Percentiles rank a stretch among this genome's conserved stretches.
phyloP scores from a whole-genome alignment of 2,113 vertebrate species.

The Gavia stellata region DNA sequence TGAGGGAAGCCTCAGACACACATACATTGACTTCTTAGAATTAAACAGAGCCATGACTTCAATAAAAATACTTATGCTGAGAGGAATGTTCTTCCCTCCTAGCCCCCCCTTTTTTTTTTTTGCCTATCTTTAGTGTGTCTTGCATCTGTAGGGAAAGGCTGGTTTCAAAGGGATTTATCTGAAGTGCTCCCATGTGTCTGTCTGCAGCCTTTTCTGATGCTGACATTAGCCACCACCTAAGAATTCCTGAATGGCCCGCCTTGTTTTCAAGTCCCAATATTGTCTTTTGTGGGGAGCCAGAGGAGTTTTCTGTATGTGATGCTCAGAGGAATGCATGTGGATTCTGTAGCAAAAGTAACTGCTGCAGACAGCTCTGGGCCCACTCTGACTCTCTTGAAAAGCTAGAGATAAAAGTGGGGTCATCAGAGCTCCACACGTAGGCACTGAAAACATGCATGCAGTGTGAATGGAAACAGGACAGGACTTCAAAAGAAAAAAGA shows the following conservation, averaged over 20 bases:
- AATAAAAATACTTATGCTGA: neutral
- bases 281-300: neutral
- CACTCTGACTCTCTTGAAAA: neutral
- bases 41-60: neutral
- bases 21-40: neutral
- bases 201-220: conserved; percentile 19
- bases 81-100: neutral
- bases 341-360: conserved; percentile 7
- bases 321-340: conserved; percentile 22
- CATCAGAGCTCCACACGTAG: conserved; percentile 22
- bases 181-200: neutral
- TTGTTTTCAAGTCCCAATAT: neutral
- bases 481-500: conserved; percentile 53
- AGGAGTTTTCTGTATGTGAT: conserved; percentile 13
- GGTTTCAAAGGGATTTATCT: conserved; percentile 33
- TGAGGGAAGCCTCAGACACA: neutral
- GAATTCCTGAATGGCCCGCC: conserved; percentile 8
- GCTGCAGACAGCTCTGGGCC: neutral
- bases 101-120: neutral
- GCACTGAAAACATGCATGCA: conserved; percentile 18
- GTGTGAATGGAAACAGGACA: conserved; percentile 44
- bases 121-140: neutral
- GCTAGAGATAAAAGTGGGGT: conserved; percentile 42
- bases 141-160: neutral
- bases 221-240: conserved; percentile 23